Percentiles rank a stretch among this genome's conserved stretches.
Evolutionary conservation across 2,113 vertebrate genomes (phyloP).

Genomic region (Acanthochromis polyacanthus): DNA sequence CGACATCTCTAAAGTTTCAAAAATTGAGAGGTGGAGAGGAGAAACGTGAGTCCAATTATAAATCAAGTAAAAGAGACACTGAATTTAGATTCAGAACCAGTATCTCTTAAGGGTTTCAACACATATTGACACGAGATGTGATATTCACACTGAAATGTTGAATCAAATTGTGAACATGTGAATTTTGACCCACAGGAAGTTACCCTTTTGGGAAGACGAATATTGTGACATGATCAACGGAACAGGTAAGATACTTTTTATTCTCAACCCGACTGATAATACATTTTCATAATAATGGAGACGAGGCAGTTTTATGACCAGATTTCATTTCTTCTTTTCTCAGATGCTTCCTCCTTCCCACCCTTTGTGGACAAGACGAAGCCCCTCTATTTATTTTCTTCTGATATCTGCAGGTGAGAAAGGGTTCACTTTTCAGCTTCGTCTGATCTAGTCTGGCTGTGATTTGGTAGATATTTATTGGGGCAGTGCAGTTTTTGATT

Average conservation of each 20-base stretch:
- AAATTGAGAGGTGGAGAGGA: slow-evolving; percentile 88
- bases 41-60: slow-evolving; percentile 81
- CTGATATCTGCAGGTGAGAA: slow-evolving; percentile 96
- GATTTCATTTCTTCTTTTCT: slow-evolving; percentile 1
- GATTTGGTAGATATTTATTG: slow-evolving; percentile 4
- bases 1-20: slow-evolving; percentile 86
- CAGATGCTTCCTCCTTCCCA: slow-evolving; percentile 93
- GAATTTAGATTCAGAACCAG: neutral
- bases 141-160: neutral
- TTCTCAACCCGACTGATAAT: neutral
- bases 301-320: neutral
- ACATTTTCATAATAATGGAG: neutral
- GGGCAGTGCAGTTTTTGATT: neutral
- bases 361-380: slow-evolving; percentile 88
- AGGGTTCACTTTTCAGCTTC: no score
- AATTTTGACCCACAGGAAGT: slow-evolving; percentile 78
- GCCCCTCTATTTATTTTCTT: slow-evolving; percentile 89
- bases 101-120: neutral
- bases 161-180: neutral
- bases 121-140: neutral
- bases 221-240: slow-evolving; percentile 95
- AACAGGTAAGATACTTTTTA: slow-evolving; percentile 81
- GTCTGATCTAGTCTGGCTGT: neutral
- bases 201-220: slow-evolving; percentile 86
- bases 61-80: slow-evolving; percentile 10